A percentile compares a stretch with the other conserved stretches of the same genome.
These are phyloP conservation scores for Galerucella nymphaeae DNA, from an alignment of 2,888 invertebrate species.

Conservation along the genomic window DNA sequence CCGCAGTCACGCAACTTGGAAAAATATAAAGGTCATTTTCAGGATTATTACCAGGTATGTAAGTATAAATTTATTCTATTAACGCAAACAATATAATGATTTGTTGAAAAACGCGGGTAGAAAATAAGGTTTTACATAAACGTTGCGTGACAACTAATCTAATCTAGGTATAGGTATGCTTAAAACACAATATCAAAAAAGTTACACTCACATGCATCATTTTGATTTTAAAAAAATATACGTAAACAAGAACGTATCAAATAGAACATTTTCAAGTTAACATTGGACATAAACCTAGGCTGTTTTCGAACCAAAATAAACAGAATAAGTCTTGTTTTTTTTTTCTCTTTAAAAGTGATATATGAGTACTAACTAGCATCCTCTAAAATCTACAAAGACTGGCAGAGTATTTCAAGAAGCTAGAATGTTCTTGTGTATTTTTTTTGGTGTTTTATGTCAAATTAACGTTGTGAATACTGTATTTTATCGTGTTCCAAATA, in stretches of 20 bases:
- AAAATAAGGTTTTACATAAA: too few species aligned
- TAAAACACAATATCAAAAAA: neutral
- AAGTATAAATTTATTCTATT: too few species aligned
- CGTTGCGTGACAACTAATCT: too few species aligned
- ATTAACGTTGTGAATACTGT: neutral
- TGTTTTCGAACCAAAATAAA: neutral
- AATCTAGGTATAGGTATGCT: neutral
- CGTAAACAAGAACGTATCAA: neutral
- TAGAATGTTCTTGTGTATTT: neutral
- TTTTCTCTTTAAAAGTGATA: neutral
- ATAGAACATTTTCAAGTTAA: neutral
- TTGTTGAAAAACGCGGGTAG: too few species aligned
- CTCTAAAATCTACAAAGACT: conserved; percentile 18
- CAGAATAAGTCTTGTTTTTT: neutral
- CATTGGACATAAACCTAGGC: neutral
- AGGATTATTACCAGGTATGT: too few species aligned
- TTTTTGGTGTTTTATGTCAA: neutral
- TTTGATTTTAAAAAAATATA: neutral
- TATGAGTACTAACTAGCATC: conserved; percentile 18
- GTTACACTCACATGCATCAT: neutral
- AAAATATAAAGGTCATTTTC: neutral
- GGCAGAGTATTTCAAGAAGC: conserved; percentile 62
- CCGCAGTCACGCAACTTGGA: neutral
- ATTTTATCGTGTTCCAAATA: neutral
- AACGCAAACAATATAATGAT: too few species aligned